Evolutionary conservation across 1,140 invertebrate genomes (phyloP).

Genomic region (Myzus persicae): DNA sequence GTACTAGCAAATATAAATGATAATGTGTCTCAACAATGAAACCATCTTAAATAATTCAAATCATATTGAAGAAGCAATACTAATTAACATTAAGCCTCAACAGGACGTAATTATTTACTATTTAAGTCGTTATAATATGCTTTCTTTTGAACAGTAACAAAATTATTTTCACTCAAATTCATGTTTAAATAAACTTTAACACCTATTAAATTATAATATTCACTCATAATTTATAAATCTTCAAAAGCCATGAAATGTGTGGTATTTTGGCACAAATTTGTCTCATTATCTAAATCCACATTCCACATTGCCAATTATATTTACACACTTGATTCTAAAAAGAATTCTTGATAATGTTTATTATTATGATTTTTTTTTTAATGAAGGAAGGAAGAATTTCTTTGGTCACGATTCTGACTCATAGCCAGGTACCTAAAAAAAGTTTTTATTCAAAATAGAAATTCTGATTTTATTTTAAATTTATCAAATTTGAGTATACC

Average conservation of each 20-base stretch:
- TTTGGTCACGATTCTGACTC: constrained; percentile 41
- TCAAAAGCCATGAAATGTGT: constrained; percentile 25
- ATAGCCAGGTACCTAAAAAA: constrained; percentile 28
- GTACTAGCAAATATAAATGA: neutral
- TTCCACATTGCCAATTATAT: neutral
- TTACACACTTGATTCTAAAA: neutral
- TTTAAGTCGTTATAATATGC: neutral
- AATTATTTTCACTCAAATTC: neutral
- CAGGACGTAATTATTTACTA: neutral
- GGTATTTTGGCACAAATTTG: constrained; percentile 12
- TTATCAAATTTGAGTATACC: neutral
- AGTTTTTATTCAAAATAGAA: constrained; percentile 15
- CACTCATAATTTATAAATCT: neutral
- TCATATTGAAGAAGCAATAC: neutral
- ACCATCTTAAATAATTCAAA: neutral
- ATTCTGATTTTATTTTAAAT: neutral
- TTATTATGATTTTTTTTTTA: constrained; percentile 22
- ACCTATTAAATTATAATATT: neutral
- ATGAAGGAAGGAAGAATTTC: constrained; percentile 3
- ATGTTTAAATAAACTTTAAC: neutral
- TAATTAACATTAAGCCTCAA: no score
- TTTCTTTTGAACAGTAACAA: neutral
- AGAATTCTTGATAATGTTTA: neutral
- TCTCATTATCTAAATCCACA: neutral
- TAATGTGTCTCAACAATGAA: neutral